Percentiles rank a stretch among this genome's conserved stretches.
Conservation (phyloP, 2,888 invertebrate genomes). For the Platynereis dumerilii region DNA sequence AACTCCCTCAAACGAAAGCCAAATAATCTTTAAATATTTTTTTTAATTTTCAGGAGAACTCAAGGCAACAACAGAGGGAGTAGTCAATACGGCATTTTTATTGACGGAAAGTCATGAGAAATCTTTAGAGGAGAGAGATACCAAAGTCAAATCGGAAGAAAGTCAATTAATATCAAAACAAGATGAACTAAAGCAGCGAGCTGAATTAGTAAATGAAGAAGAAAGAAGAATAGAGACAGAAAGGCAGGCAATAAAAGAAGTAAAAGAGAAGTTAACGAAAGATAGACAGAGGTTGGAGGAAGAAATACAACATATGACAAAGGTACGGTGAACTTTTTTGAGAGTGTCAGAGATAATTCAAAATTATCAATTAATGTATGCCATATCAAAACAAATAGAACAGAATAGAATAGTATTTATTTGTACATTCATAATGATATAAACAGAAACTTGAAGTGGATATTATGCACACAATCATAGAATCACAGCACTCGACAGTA, state of each 20-base stretch:
- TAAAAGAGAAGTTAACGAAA: conserved; percentile 18
- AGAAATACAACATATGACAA: conserved; percentile 29
- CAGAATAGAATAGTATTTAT: no score
- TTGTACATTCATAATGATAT: no score
- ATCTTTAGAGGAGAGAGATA: conserved; percentile 11
- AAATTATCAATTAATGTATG: no score
- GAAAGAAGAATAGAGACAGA: conserved; percentile 22
- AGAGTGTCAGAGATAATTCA: no score
- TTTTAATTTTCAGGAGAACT: conserved; percentile 26
- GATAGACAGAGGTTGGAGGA: conserved; percentile 30
- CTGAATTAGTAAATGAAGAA: conserved; percentile 19
- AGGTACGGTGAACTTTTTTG: no score
- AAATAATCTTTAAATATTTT: not conserved
- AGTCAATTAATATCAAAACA: conserved; percentile 12
- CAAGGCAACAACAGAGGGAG: conserved; percentile 32
- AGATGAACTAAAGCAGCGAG: conserved; percentile 20
- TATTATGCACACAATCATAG: no score
- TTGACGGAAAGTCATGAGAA: conserved; percentile 28
- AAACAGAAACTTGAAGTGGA: no score
- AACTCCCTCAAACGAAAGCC: no score
- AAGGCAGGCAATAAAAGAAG: conserved; percentile 7
- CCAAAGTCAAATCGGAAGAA: conserved; percentile 26
- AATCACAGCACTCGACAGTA: no score
- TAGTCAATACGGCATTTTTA: conserved; percentile 34
- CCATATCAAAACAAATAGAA: no score